Evolutionary conservation across 2,113 vertebrate genomes (phyloP).

Genomic region (Zosterops pallidus): DNA sequence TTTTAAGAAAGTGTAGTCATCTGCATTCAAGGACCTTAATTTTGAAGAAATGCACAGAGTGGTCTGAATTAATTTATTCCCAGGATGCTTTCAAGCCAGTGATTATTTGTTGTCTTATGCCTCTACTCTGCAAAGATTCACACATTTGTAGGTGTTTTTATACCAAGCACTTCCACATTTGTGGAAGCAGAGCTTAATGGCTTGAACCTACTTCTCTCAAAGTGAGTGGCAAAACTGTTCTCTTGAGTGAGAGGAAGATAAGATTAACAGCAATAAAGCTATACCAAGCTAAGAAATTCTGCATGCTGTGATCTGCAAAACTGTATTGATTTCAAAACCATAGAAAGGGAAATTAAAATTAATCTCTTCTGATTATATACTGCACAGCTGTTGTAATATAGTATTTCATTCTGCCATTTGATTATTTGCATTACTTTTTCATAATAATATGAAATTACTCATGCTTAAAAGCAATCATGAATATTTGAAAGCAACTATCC

Average conservation of each 20-base stretch:
- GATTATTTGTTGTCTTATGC: background rate
- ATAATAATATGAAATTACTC: background rate
- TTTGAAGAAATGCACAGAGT: background rate
- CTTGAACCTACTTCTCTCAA: background rate
- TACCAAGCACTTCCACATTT: background rate
- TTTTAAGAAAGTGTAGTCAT: background rate
- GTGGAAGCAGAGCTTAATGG: background rate
- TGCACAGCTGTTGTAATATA: background rate
- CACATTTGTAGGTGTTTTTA: background rate
- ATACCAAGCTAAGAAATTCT: background rate
- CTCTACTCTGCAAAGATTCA: background rate
- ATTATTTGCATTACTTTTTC: background rate
- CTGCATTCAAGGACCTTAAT: background rate
- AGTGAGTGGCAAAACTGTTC: constrained; percentile 22
- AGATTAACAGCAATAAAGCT: constrained; percentile 15
- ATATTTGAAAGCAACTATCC: background rate
- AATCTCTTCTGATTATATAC: background rate
- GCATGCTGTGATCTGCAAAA: background rate
- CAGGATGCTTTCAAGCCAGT: background rate
- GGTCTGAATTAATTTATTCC: background rate
- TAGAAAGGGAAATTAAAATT: background rate
- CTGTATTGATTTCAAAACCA: background rate
- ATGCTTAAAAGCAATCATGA: background rate
- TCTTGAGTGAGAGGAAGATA: constrained; percentile 17
- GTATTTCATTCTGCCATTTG: background rate